These are phyloP conservation scores for Leptopilina boulardi DNA, from an alignment of 1,140 invertebrate genomes.

Conservation along the genomic window DNA sequence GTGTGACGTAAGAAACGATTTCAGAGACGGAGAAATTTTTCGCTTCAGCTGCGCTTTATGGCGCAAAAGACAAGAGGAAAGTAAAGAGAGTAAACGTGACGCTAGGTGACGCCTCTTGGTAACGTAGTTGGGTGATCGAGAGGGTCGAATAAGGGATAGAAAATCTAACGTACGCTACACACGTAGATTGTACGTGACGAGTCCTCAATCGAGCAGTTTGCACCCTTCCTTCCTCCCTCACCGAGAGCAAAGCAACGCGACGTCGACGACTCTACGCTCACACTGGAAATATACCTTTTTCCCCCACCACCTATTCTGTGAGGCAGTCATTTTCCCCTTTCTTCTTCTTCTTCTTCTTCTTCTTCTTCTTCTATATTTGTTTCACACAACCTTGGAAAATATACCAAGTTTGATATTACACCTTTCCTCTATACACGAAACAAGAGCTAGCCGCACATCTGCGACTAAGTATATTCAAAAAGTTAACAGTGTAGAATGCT, in stretches of 20 bases:
- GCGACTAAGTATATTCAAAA: constrained; percentile 22
- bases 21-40: constrained; percentile 25
- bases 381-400: not conserved
- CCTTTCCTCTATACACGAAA: not conserved
- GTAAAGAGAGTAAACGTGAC: constrained; percentile 31
- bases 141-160: constrained; percentile 1
- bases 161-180: constrained; percentile 27
- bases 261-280: constrained; percentile 3
- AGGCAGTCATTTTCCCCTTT: not conserved
- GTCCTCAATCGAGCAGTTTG: constrained; percentile 26
- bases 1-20: constrained; percentile 15
- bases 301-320: not conserved
- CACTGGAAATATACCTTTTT: constrained; percentile 3
- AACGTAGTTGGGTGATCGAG: constrained; percentile 15
- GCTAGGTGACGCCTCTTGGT: constrained; percentile 27
- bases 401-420: constrained; percentile 22
- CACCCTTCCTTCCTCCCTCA: not conserved
- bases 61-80: constrained; percentile 30
- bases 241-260: not conserved
- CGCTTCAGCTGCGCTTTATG: constrained; percentile 29
- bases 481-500: constrained; percentile 12
- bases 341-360: not conserved
- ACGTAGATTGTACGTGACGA: constrained; percentile 31
- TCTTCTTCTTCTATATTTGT: too few relatives aligned
- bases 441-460: constrained; percentile 14